Evolutionary conservation across 1,140 invertebrate species (phyloP), one percentile per base, ranked within the genome.

Genomic region (Onthophagus taurus): DNA sequence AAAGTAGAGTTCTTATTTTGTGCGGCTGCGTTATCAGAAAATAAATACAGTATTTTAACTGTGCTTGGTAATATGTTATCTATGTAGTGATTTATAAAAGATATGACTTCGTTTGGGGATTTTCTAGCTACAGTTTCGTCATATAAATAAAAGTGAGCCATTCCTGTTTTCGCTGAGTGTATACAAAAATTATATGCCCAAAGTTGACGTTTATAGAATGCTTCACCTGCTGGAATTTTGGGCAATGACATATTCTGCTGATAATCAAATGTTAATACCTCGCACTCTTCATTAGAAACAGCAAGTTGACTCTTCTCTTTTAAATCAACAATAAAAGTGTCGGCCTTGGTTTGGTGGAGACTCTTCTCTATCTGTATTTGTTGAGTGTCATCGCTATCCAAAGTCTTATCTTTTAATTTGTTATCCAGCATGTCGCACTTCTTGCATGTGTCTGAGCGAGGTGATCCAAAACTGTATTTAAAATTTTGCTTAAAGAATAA

Each of bases 351-450:
- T 42, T 46, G 4, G 39, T 11, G 39, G 37, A 24, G 33, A 46
- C 31, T 18, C 35, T 45, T 45, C 23, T 31, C 31, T 12, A 18
- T 38, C 14, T n/a, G 13, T 38, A 35, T 44, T 36, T 14, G 42
- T 37, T 26, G 31, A 41, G n/a, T n/a, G n/a, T n/a, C n/a, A n/a
- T n/a, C n/a, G n/a, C n/a, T n/a, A n/a, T n/a, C n/a, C n/a, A n/a
- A n/a, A n/a, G n/a, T n/a, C n/a, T n/a, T n/a, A n/a, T n/a, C n/a
- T n/a, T n/a, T n/a, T 44, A 47, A 47, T 18, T 44, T 44, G 29
- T 50, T 51, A 9, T 51, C 35, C 18, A 47, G 31, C 31, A 36
- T 33, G 43, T 51, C 49, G 19, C 49, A 51, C 20, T 35, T 51
- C 29, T 48, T 35, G 17, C 39, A 51, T 17, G 46, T 45, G 19